Percentiles rank a stretch among this genome's conserved stretches.
phyloP scores from a whole-genome alignment of 1,140 invertebrate genomes.

The Brachionus asplanchnoidis region DNA sequence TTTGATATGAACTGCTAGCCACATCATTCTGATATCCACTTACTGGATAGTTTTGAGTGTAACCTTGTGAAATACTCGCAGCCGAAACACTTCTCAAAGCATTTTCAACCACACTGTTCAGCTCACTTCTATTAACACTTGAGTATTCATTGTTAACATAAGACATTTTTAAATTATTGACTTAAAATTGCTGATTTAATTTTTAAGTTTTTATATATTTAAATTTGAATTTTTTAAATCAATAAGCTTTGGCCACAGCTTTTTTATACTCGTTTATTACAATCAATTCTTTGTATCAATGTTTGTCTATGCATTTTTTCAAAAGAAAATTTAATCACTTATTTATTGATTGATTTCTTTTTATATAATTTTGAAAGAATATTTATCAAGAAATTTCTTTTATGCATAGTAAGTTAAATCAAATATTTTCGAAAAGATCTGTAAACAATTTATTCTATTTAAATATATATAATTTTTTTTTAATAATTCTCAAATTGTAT shows the following conservation, averaged over 20 bases:
- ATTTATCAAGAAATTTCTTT: not conserved
- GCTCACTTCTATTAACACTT: not conserved
- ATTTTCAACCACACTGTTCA: conserved; percentile 14
- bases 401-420: not conserved
- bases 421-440: no score
- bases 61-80: not conserved
- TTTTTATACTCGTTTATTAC: not conserved
- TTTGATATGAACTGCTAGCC: not conserved
- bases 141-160: not conserved
- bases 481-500: no score
- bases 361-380: not conserved
- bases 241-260: not conserved
- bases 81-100: conserved; percentile 18
- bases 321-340: not conserved
- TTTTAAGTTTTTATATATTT: not conserved
- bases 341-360: not conserved
- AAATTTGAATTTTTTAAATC: not conserved
- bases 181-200: not conserved
- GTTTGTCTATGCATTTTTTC: not conserved
- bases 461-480: no score
- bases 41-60: not conserved
- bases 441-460: no score
- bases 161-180: not conserved
- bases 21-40: not conserved
- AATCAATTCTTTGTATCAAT: not conserved